Evolutionary conservation across 2,113 vertebrate genomes (phyloP).

Genomic region (Accipiter virgatus): DNA sequence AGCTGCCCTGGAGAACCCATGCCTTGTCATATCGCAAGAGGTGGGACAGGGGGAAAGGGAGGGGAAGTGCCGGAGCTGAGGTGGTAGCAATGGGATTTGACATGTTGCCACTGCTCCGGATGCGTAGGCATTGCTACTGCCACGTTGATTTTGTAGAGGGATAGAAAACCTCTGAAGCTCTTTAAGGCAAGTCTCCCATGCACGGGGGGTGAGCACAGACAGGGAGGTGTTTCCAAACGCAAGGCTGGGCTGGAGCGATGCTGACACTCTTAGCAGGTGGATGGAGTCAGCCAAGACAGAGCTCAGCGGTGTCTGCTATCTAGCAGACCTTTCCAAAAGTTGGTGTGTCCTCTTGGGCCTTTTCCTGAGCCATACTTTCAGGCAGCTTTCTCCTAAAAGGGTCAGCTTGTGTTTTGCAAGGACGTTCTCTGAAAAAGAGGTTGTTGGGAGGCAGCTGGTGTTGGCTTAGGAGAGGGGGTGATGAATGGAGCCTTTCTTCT

Average conservation of each 20-base stretch:
- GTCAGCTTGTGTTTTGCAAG: neutral
- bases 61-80: neutral
- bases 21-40: neutral
- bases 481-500: too few species aligned
- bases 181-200: rapidly evolving
- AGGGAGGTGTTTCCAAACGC: neutral
- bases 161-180: neutral
- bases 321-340: neutral
- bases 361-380: neutral
- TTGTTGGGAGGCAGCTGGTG: neutral
- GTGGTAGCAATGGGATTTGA: neutral
- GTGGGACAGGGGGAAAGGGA: neutral
- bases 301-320: neutral
- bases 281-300: neutral
- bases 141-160: neutral
- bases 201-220: rapidly evolving
- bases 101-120: rapidly evolving
- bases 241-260: neutral
- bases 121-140: too few species aligned
- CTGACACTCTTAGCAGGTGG: rapidly evolving
- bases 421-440: neutral
- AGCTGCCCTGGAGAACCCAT: neutral
- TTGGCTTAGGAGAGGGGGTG: neutral
- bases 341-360: neutral
- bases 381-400: neutral